These are phyloP conservation scores for Loris lydekkerianus DNA, from an alignment of 2,797 vertebrate genomes.

Conservation along the genomic window DNA sequence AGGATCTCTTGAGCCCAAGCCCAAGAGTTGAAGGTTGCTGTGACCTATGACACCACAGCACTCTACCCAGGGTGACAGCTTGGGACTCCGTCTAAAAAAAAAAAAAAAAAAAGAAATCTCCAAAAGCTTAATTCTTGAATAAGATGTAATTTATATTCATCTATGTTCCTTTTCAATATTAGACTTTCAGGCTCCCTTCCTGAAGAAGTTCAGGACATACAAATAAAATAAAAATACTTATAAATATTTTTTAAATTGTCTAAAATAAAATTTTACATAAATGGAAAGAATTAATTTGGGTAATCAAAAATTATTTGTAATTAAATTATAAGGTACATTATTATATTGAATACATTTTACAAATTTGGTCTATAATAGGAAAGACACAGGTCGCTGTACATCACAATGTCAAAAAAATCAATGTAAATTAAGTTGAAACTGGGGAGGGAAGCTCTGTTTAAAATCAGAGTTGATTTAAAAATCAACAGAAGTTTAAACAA, in stretches of 20 bases:
- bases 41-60: too few species aligned
- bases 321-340: slow-evolving; percentile 65
- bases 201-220: slow-evolving; percentile 10
- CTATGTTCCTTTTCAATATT: not conserved
- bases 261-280: slow-evolving; percentile 66
- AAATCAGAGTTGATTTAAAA: slow-evolving; percentile 80
- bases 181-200: slow-evolving; percentile 34
- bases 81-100: too few species aligned
- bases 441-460: slow-evolving; percentile 74
- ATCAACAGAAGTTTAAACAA: slow-evolving; percentile 77
- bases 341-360: slow-evolving; percentile 43
- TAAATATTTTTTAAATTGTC: slow-evolving; percentile 45
- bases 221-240: slow-evolving; percentile 64
- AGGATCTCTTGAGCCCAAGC: too few species aligned
- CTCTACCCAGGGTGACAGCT: too few species aligned
- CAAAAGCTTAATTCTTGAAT: not conserved
- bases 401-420: slow-evolving; percentile 76
- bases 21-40: too few species aligned
- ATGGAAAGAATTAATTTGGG: slow-evolving; percentile 74
- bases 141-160: not conserved
- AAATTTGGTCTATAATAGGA: slow-evolving; percentile 64
- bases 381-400: slow-evolving; percentile 36
- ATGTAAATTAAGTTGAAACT: slow-evolving; percentile 78
- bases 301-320: slow-evolving; percentile 61
- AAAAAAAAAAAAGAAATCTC: not conserved